These are phyloP conservation scores for Hypomesus transpacificus DNA, from an alignment of 2,113 vertebrate genomes.

Conservation along the genomic window DNA sequence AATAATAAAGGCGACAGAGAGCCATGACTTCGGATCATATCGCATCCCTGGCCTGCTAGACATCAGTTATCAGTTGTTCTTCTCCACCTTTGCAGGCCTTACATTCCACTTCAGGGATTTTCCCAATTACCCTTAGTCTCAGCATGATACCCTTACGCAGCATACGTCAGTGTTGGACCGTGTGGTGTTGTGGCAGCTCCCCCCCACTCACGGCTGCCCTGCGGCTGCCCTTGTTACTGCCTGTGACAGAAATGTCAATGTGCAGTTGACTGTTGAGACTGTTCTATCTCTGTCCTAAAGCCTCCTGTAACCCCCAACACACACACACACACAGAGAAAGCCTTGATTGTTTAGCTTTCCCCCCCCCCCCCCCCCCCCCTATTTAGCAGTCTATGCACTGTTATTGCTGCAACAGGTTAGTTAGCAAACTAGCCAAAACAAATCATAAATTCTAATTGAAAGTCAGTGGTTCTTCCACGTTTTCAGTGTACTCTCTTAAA, in stretches of 20 bases:
- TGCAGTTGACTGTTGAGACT: constrained; percentile 30
- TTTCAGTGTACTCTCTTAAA: neutral
- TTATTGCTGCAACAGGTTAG: constrained; percentile 27
- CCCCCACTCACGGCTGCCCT: neutral
- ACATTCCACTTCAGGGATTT: neutral
- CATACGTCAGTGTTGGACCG: constrained; percentile 12
- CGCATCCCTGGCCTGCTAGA: too few relatives aligned
- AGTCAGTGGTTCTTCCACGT: neutral
- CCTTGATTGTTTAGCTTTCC: too few relatives aligned
- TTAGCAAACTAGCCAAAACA: constrained; percentile 8
- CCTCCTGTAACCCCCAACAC: constrained; percentile 34
- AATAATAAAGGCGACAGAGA: too few relatives aligned
- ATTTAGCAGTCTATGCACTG: constrained; percentile 31
- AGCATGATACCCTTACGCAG: neutral
- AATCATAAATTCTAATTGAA: neutral
- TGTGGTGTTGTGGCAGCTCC: constrained; percentile 1
- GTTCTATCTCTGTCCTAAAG: constrained; percentile 55
- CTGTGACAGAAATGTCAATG: constrained; percentile 66
- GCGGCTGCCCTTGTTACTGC: constrained; percentile 50
- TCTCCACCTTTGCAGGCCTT: neutral
- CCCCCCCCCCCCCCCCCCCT: too few relatives aligned
- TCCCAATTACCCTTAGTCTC: neutral
- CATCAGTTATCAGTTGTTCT: neutral
- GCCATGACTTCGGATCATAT: too few relatives aligned
- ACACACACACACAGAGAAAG: too few relatives aligned